Base-by-base conservation (phyloP, 2,797 vertebrate species). In the Oreochromis grahami region DNA sequence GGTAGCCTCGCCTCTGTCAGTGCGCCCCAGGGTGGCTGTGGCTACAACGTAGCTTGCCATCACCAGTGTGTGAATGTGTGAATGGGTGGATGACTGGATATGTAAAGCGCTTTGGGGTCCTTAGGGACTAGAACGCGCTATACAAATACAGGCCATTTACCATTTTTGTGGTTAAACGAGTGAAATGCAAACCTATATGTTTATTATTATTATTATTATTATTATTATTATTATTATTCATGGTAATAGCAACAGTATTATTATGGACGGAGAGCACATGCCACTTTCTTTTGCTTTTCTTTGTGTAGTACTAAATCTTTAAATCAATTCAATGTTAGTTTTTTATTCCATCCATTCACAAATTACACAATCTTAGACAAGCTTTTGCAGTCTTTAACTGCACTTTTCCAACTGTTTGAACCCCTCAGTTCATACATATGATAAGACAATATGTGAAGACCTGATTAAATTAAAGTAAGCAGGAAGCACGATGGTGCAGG, bases 381-480 rank as follows among this genome's bases (percentile, higher is more conserved):
- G 19, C 19, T 63, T 5, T 63, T 36, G 19, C 34, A 36, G 34
- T 63, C 58, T 65, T 38, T 41, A 21, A 41, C 32, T 65, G 19
- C 19, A n/a, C 34, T 0, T 38, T 1, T 38, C 4, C 38, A 14
- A 21, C 11, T 65, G 60, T 65, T 21, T 65, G 17, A 38, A 38
- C 8, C 3, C 32, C 19, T 34, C 34, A 13, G 60, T 65, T 21
- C 34, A 65, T 13, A 2, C 7, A 21, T 65, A 65, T 38, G 60
- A 65, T 38, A 21, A 38, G 34, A 38, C 0, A 65, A 65, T 41
- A 65, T 14, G 36, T 65, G 60, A 41, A 65, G 60, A 41, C 60
- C 36, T 65, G 12, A 65, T 41, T 24, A 7, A 60, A 60, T 34
- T 60, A 60, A 41, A 65, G 60, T 41, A 41, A 65, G 36, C n/a